These are phyloP conservation scores for Heterotilapia buettikoferi DNA, from an alignment of 2,113 vertebrate species.

Conservation along the genomic window DNA sequence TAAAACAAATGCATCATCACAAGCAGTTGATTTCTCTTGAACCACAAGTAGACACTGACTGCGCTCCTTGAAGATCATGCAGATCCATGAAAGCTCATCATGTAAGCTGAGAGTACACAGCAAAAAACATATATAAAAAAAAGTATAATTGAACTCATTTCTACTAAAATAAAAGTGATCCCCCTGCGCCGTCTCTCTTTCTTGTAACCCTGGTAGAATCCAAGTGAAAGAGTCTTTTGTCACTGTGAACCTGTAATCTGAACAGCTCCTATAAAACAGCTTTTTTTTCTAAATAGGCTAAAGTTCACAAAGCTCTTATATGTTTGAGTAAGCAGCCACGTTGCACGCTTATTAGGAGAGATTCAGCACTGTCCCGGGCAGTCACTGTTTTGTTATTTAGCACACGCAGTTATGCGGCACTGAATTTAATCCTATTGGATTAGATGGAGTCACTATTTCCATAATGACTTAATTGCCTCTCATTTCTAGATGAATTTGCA, in stretches of 20 bases:
- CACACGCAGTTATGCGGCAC: background rate
- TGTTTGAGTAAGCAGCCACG: background rate
- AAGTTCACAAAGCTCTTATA: conserved; percentile 32
- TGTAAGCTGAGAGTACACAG: background rate
- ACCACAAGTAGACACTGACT: background rate
- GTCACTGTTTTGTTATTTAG: background rate
- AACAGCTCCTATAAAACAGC: conserved; percentile 12
- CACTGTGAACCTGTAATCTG: conserved; percentile 31
- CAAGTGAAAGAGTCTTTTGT: conserved; percentile 60
- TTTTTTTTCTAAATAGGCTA: conserved; percentile 30
- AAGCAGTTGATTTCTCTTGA: background rate
- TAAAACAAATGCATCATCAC: background rate
- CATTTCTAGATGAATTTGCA: background rate
- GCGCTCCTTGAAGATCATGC: background rate
- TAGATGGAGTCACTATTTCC: background rate
- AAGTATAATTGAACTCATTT: background rate
- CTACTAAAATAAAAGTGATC: background rate
- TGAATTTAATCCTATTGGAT: background rate
- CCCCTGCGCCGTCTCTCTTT: background rate
- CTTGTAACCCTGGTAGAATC: background rate
- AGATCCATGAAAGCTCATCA: background rate
- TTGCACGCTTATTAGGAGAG: background rate
- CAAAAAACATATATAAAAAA: fast-evolving
- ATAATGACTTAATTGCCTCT: background rate
- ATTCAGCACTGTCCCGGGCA: background rate